These are phyloP conservation scores for Delia radicum DNA, from an alignment of 1,140 invertebrate genomes.

Conservation along the genomic window DNA sequence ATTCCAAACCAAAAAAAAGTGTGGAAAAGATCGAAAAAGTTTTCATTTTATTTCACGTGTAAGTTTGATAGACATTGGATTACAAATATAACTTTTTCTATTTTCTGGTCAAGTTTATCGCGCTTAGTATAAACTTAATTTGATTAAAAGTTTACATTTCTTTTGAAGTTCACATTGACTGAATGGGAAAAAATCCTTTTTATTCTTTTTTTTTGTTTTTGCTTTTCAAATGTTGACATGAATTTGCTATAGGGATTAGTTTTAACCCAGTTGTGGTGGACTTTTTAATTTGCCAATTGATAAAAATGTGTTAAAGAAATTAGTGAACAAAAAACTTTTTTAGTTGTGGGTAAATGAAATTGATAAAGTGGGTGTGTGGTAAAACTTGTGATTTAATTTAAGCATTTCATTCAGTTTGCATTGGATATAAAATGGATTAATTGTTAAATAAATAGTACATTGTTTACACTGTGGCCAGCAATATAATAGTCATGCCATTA, in stretches of 20 bases:
- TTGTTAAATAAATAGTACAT: too few species aligned
- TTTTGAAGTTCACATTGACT: neutral
- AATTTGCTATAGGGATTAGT: neutral
- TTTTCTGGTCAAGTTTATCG: neutral
- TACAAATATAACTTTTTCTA: neutral
- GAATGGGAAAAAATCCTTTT: neutral
- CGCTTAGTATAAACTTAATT: neutral
- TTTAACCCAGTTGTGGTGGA: neutral
- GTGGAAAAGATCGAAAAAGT: neutral
- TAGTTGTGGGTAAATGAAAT: too few species aligned
- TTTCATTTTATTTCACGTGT: neutral
- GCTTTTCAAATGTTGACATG: neutral
- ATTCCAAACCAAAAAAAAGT: neutral
- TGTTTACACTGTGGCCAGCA: too few species aligned
- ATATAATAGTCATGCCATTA: too few species aligned
- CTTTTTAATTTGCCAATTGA: neutral
- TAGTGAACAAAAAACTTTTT: too few species aligned
- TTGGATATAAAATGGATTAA: too few species aligned
- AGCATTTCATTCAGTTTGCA: too few species aligned
- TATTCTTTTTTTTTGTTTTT: neutral
- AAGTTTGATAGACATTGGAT: neutral
- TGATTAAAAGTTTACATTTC: slow-evolving; percentile 16
- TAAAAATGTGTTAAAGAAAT: neutral
- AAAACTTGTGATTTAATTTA: too few species aligned
- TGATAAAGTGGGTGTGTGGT: too few species aligned